These are phyloP conservation scores for Pterois miles DNA, from an alignment of 2,797 vertebrate species.

Conservation along the genomic window DNA sequence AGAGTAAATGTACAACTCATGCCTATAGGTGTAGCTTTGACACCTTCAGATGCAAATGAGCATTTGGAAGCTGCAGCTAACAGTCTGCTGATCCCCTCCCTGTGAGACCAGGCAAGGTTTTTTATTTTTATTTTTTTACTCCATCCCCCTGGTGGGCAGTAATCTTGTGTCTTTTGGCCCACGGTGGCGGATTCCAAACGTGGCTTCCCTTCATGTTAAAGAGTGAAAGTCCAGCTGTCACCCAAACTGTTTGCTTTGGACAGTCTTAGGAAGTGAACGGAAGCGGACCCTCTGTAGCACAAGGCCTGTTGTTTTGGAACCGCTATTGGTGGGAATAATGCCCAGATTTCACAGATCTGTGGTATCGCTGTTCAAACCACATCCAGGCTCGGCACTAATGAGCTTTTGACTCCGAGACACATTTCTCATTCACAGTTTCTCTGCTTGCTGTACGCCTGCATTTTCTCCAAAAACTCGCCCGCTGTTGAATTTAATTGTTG, in stretches of 20 bases:
- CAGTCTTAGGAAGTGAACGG: conserved; percentile 48
- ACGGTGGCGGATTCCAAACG: conserved; percentile 51
- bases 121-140: too few relatives aligned
- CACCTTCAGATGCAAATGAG: conserved; percentile 36
- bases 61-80: conserved; percentile 16
- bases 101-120: conserved; percentile 5
- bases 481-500: conserved; percentile 36
- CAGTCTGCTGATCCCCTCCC: conserved; percentile 13
- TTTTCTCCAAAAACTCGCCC: neutral
- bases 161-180: conserved; percentile 63
- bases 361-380: conserved; percentile 40
- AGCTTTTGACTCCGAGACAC: conserved; percentile 50
- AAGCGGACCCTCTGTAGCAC: conserved; percentile 42
- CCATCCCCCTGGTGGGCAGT: conserved; percentile 36
- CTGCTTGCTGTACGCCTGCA: conserved; percentile 1
- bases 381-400: conserved; percentile 48
- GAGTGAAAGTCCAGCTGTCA: conserved; percentile 77
- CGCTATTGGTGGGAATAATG: conserved; percentile 34
- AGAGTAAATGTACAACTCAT: conserved; percentile 7
- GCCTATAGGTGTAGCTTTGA: neutral
- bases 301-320: conserved; percentile 51
- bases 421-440: conserved; percentile 40
- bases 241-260: conserved; percentile 70
- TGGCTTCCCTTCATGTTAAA: conserved; percentile 39
- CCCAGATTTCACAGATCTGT: conserved; percentile 63